Conservation (phyloP, 2,113 vertebrate species). For the Falco punctatus region DNA sequence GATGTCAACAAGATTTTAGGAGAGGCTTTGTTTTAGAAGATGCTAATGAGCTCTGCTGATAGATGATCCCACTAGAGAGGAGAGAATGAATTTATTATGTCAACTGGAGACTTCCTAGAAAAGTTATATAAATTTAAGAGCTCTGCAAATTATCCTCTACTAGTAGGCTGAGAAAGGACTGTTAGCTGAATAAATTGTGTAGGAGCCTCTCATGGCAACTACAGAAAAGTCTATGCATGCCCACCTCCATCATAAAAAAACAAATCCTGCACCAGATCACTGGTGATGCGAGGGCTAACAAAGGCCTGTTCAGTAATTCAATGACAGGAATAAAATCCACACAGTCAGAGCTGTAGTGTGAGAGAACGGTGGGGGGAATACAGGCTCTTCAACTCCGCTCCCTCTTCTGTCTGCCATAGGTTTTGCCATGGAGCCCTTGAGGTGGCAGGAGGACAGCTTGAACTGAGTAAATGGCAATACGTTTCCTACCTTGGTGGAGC, state of each 20-base stretch:
- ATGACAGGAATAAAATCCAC: neutral
- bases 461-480: neutral
- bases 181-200: neutral
- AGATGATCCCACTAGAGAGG: constrained; percentile 14
- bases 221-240: neutral
- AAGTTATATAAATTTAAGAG: constrained; percentile 24
- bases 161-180: neutral
- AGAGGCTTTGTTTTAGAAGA: constrained; percentile 41
- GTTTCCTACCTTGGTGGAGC: neutral
- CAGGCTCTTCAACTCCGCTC: neutral
- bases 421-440: neutral
- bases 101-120: constrained; percentile 20
- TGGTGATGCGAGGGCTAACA: neutral
- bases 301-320: neutral
- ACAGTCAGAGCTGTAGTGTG: neutral
- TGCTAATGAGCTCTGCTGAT: constrained; percentile 48
- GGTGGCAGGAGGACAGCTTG: neutral
- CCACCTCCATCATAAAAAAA: neutral
- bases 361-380: neutral
- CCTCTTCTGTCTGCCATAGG: neutral
- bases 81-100: constrained; percentile 32
- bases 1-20: constrained; percentile 34
- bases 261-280: neutral
- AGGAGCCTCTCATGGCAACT: neutral
- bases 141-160: neutral